Evolutionary conservation across 2,113 vertebrate genomes (phyloP), one percentile per base, ranked within the genome.

Genomic region (Sula dactylatra): DNA sequence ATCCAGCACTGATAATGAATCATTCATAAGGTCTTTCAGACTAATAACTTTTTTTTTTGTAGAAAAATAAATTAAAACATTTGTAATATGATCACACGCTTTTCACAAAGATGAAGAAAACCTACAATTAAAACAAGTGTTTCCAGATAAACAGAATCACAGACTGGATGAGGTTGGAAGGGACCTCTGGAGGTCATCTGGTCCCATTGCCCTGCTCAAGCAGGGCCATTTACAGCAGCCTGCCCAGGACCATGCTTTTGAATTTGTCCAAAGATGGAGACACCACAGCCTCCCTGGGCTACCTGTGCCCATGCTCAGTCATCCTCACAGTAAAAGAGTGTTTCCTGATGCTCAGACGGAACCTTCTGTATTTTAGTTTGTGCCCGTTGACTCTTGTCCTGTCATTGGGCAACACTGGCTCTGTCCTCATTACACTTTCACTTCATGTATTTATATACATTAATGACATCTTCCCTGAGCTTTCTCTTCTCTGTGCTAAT

Each of bases 381-480:
- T 52, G 4, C 7, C 22, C 5, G 7, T 47, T 59, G 8, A 10
- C 49, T 36, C n/a, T 74, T 38, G 15, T 61, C 6, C 20, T 38
- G 32, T 34, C 9, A 42, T 9, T 21, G 32, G 5, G 2, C 11
- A 42, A 6, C 7, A 29, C 27, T 2, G 2, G 4, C 11, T 65
- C 12, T 69, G 9, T 21, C 20, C 6, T 36, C 11, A 13, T 69
- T 50, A 7, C 8, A 25, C 6, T 9, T 56, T 82, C 4, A 5
- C 8, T 74, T 50, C 27, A 29, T 9, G 1, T 16, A 20, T 73
- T 65, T 70, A 10, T 40, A 16, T 27, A n/a, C 15, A n/a, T 17
- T 27, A 12, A 29, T 38, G 16, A 82, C 7, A 31, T n/a, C 5
- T 6, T 2, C 11, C n/a, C 7, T 0, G 0, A 66, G 2, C 8